phyloP scores from a whole-genome alignment of 2,113 vertebrate species.

The Clarias macrocephalus region DNA sequence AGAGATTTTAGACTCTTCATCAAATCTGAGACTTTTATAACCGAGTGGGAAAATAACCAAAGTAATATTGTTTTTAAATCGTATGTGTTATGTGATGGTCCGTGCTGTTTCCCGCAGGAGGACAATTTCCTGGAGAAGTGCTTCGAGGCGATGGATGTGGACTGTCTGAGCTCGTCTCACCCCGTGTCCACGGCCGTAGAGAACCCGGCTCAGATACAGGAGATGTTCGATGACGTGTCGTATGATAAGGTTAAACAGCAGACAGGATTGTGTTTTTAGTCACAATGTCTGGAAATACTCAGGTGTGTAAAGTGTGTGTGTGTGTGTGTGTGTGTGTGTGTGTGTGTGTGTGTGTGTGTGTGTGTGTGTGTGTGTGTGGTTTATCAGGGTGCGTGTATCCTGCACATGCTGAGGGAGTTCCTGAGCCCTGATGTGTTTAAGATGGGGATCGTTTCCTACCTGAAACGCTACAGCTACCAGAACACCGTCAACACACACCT shows the following conservation, averaged over 20 bases:
- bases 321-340: background rate
- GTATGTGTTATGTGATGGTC: background rate
- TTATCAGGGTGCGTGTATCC: slow-evolving; percentile 84
- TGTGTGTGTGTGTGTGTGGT: background rate
- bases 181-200: slow-evolving; percentile 84
- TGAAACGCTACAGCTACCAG: slow-evolving; percentile 83
- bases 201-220: slow-evolving; percentile 84
- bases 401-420: slow-evolving; percentile 88
- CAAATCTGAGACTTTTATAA: background rate
- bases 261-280: background rate
- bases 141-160: slow-evolving; percentile 85
- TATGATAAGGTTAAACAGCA: slow-evolving; percentile 81
- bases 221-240: slow-evolving; percentile 92
- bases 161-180: slow-evolving; percentile 87
- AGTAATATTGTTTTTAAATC: background rate
- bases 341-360: background rate
- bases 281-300: no score
- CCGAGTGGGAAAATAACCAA: background rate
- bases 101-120: slow-evolving; percentile 66
- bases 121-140: slow-evolving; percentile 84
- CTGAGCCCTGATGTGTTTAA: slow-evolving; percentile 81
- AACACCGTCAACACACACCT: slow-evolving; percentile 85
- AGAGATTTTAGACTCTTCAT: background rate
- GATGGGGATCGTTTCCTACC: slow-evolving; percentile 80
- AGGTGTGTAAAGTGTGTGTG: background rate